A percentile compares a stretch with the other conserved stretches of the same genome.
phyloP scores from a whole-genome alignment of 2,888 invertebrate genomes.

The Oithona nana region DNA sequence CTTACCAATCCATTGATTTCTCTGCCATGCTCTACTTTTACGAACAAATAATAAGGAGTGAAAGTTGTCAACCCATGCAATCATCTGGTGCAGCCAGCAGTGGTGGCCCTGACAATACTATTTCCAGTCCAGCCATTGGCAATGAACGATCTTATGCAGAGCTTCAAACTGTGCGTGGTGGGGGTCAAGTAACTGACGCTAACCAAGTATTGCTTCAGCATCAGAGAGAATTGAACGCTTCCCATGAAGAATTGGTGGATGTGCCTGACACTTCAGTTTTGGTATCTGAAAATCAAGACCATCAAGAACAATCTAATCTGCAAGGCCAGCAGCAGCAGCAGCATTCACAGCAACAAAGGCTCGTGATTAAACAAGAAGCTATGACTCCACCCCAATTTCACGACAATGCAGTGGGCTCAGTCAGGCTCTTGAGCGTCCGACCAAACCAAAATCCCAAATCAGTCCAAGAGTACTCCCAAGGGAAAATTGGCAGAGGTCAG shows the following conservation, averaged over 20 bases:
- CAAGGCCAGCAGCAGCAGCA: neutral
- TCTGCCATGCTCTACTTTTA: conserved; percentile 1
- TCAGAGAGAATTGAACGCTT: no score
- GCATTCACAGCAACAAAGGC: neutral
- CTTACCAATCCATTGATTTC: neutral
- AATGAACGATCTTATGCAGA: neutral
- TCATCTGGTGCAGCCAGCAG: neutral
- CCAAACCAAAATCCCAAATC: neutral
- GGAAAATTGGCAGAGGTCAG: conserved; percentile 1
- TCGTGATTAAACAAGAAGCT: neutral
- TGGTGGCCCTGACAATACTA: neutral
- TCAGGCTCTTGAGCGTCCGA: neutral
- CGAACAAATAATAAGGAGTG: conserved; percentile 1
- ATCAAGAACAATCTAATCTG: no score
- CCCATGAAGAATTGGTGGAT: no score
- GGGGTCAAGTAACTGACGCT: neutral
- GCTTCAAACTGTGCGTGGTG: neutral
- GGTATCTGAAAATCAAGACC: no score
- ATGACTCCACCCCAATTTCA: neutral
- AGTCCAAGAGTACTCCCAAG: neutral
- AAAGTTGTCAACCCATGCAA: neutral
- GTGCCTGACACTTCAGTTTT: no score
- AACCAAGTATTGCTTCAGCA: neutral
- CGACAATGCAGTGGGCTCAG: neutral
- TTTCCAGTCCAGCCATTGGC: neutral